Evolutionary conservation across 2,888 invertebrate genomes (phyloP).

Genomic region (Cosmopolites sordidus): DNA sequence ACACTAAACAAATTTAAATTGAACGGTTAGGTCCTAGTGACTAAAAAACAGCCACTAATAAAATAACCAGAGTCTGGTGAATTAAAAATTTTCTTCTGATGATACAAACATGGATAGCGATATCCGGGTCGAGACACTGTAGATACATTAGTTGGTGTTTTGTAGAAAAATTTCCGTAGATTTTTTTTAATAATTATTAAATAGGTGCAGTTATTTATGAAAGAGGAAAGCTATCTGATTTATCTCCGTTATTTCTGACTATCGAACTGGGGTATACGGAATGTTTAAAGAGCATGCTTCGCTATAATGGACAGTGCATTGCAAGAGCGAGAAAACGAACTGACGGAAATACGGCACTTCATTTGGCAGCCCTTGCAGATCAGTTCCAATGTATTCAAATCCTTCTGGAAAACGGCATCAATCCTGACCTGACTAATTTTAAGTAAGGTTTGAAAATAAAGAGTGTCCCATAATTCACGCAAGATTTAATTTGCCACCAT

Average conservation of each 20-base stretch:
- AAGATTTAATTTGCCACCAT: too few relatives aligned
- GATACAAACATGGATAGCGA: too few relatives aligned
- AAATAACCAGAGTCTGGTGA: too few relatives aligned
- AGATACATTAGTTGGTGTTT: too few relatives aligned
- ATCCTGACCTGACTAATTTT: conserved; percentile 7
- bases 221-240: conserved; percentile 48
- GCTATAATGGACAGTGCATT: conserved; percentile 62
- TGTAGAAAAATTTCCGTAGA: not conserved
- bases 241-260: conserved; percentile 77
- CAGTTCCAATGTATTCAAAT: conserved; percentile 75
- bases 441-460: conserved; percentile 4
- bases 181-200: not conserved
- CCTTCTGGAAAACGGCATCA: conserved; percentile 59
- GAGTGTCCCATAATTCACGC: too few relatives aligned
- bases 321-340: conserved; percentile 67
- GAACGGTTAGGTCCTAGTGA: too few relatives aligned
- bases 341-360: conserved; percentile 72
- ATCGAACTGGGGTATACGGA: conserved; percentile 73
- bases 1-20: too few relatives aligned
- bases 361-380: conserved; percentile 84
- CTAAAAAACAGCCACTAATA: too few relatives aligned
- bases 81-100: too few relatives aligned
- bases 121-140: too few relatives aligned
- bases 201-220: conserved; percentile 11
- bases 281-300: conserved; percentile 69